Percentiles rank a stretch among this genome's conserved stretches.
Evolutionary conservation across 2,113 vertebrate genomes (phyloP).

Genomic region (Colinus virginianus): DNA sequence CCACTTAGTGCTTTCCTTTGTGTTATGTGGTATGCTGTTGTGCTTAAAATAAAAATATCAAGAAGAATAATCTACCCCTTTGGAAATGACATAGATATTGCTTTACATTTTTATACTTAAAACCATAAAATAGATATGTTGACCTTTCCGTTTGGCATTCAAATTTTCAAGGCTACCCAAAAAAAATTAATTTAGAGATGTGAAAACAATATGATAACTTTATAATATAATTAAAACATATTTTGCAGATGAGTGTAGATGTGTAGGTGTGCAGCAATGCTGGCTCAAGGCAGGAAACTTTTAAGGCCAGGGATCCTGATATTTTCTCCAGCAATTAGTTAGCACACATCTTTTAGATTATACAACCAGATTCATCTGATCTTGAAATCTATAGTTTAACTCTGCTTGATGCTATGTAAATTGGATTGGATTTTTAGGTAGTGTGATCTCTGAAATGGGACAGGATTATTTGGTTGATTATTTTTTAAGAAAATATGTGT

Average conservation of each 20-base stretch:
- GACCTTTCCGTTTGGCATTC: not conserved
- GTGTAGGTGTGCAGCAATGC: not conserved
- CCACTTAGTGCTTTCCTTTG: not conserved
- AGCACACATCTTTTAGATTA: not conserved
- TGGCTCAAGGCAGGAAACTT: not conserved
- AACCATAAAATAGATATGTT: not conserved
- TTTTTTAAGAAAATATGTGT: not conserved
- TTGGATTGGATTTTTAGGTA: not conserved
- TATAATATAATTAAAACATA: not conserved
- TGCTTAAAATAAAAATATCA: not conserved
- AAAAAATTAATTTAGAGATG: not conserved
- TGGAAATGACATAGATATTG: not conserved
- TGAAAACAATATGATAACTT: not conserved
- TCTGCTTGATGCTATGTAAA: not conserved
- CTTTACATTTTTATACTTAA: not conserved
- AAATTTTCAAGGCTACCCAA: not conserved
- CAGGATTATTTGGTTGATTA: not conserved
- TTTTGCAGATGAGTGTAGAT: not conserved
- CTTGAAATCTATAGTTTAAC: not conserved
- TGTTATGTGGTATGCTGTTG: not conserved
- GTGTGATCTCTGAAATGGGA: not conserved
- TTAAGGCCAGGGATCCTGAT: not conserved
- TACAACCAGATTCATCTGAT: fast-evolving
- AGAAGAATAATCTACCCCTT: not conserved
- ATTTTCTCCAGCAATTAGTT: not conserved